Evolutionary conservation across 2,888 invertebrate species (phyloP).

Genomic region (Caenorhabditis sp.): DNA sequence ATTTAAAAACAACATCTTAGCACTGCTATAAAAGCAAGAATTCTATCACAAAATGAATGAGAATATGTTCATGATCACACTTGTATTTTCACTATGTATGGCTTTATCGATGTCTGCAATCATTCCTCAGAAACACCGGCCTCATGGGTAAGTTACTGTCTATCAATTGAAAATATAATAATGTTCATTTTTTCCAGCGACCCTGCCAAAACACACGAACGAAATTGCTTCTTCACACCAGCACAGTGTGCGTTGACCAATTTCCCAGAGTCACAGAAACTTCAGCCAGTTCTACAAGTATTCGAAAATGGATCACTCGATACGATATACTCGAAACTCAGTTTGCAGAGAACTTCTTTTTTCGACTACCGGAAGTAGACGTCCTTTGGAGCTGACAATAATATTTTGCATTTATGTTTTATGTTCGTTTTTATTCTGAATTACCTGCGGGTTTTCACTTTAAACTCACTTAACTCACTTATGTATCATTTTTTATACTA

Average conservation of each 20-base stretch:
- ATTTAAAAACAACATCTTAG: background rate
- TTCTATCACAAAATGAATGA: background rate
- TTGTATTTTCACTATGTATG: slow-evolving; percentile 8
- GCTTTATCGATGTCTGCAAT: slow-evolving; percentile 10
- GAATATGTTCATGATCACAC: background rate
- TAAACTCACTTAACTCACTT: background rate
- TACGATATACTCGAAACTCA: slow-evolving; percentile 17
- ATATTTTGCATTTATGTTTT: background rate
- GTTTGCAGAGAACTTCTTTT: background rate
- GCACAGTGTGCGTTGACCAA: slow-evolving; percentile 36
- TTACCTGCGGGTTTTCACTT: background rate
- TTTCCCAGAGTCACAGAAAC: slow-evolving; percentile 18
- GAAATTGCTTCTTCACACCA: slow-evolving; percentile 44
- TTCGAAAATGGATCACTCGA: slow-evolving; percentile 25
- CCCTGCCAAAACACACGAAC: slow-evolving; percentile 15
- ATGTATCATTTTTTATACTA: background rate
- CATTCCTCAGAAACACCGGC: slow-evolving; percentile 16
- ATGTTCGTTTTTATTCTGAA: background rate
- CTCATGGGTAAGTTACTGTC: slow-evolving; percentile 3
- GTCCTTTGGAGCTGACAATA: background rate
- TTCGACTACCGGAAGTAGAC: background rate
- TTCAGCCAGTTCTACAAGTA: slow-evolving; percentile 28
- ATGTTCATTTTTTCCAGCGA: background rate
- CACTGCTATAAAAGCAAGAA: background rate
- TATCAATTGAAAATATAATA: background rate